Evolutionary conservation across 2,888 invertebrate species (phyloP), one percentile per base, ranked within the genome.

Genomic region (Parelbella ahira): DNA sequence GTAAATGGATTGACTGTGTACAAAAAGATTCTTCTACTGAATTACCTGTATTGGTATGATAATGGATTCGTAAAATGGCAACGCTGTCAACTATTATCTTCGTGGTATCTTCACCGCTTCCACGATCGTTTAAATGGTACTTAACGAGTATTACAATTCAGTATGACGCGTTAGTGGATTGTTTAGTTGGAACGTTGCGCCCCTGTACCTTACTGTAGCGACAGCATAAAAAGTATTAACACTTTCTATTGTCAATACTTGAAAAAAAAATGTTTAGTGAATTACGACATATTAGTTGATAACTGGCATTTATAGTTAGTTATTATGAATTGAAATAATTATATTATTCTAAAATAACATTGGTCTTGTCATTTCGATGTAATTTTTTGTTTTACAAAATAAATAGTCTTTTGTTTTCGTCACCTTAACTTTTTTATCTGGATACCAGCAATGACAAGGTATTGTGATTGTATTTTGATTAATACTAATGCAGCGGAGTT

Each of bases 281-380:
- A 71, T 68, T 70, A 72, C 68, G 49, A 68, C 74, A 71, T 68
- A 79, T 75, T 80, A 79, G 75, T 79, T 75, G 73, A 66, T 70
- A 71, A 74, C 76, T 43, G 82, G 82, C 86, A 82, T 86, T 80
- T 83, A 86, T 87, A 87, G 86, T 84, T 86, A 87, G 86, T 83
- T 83, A 86, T 79, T 84, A 84, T 81, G 70, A 84, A 87, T 86
- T 86, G 78, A 86, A 82, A 83, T 86, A 86, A 86, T 87, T 86
- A 87, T 86, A 87, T 86, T 87, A 87, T 87, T 87, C 86, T 84
- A 84, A 87, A 87, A 86, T 84, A 84, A 76, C 55, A 81, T 73
- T 64, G 61, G 79, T 68, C 64, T 84, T 86, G 52, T 86, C 70
- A 86, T 87, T 86, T 82, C 5, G n/a, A 15, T 10, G 8, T 47